A percentile compares a stretch with the other conserved stretches of the same genome.
Conservation (phyloP, 1,140 invertebrate species). For the Tetramorium simillimum region DNA sequence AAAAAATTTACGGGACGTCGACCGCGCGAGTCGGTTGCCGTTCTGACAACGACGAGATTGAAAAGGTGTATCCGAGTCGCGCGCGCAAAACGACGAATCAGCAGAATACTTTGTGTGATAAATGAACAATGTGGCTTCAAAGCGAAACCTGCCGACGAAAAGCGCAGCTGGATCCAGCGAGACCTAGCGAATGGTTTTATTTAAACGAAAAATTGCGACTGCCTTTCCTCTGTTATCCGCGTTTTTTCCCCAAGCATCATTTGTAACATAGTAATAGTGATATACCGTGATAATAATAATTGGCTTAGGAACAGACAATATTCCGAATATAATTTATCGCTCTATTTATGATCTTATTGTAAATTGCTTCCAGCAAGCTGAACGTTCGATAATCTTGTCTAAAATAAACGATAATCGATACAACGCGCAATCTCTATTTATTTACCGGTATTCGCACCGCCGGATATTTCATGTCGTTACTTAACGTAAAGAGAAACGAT, state of each 20-base stretch:
- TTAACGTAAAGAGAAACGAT: slow-evolving; percentile 40
- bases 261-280: background rate
- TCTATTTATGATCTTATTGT: background rate
- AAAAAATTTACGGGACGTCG: slow-evolving; percentile 9
- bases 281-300: background rate
- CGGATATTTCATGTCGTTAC: slow-evolving; percentile 48
- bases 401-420: slow-evolving; percentile 39
- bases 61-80: slow-evolving; percentile 14
- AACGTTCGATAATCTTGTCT: background rate
- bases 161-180: background rate
- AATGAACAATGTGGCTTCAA: slow-evolving; percentile 42
- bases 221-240: background rate
- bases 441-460: slow-evolving; percentile 27
- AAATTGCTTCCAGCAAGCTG: background rate
- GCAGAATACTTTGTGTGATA: slow-evolving; percentile 37
- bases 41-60: slow-evolving; percentile 46
- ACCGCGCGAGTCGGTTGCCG: background rate
- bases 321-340: background rate
- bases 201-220: slow-evolving; percentile 11
- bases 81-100: slow-evolving; percentile 24
- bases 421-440: slow-evolving; percentile 32
- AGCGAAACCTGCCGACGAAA: slow-evolving; percentile 14
- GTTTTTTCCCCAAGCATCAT: background rate
- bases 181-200: slow-evolving; percentile 29
- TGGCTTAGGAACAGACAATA: background rate